phyloP scores from a whole-genome alignment of 2,113 vertebrate species.

The Sinocyclocheilus grahami region DNA sequence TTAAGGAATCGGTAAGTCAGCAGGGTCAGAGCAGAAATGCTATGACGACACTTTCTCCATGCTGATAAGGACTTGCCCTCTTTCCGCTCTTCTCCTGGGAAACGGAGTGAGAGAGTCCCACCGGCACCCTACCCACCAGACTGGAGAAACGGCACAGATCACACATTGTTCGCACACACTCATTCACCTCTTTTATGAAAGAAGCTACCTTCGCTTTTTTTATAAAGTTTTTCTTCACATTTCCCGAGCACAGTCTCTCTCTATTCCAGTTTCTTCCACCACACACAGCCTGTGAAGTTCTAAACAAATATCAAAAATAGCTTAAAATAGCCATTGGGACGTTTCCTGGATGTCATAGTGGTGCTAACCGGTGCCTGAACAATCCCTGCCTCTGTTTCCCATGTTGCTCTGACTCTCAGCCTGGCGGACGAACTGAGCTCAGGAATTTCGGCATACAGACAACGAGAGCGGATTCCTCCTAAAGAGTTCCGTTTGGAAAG shows the following conservation, averaged over 20 bases:
- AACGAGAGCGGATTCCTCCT: conserved; percentile 62
- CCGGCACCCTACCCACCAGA: conserved; percentile 8
- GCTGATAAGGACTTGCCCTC: conserved; percentile 69
- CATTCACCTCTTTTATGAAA: not conserved
- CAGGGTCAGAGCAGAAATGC: conserved; percentile 74
- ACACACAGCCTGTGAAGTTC: conserved; percentile 59
- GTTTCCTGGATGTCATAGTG: conserved; percentile 68
- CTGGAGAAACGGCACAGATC: conserved; percentile 4
- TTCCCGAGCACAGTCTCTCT: conserved; percentile 33
- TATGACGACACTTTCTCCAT: conserved; percentile 77
- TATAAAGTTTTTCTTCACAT: not conserved
- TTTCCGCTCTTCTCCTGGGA: conserved; percentile 63
- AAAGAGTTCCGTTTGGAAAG: conserved; percentile 66
- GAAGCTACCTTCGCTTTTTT: not conserved
- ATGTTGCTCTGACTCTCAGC: conserved; percentile 52
- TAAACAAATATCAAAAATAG: conserved; percentile 66
- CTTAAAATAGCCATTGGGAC: conserved; percentile 68
- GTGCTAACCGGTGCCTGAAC: conserved; percentile 64
- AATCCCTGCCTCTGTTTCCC: conserved; percentile 66
- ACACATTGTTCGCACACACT: not conserved
- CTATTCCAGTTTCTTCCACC: conserved; percentile 31
- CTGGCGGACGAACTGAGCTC: conserved; percentile 48
- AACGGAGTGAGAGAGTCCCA: conserved; percentile 46
- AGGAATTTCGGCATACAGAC: conserved; percentile 57
- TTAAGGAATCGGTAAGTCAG: conserved; percentile 78